These are phyloP conservation scores for Columba livia DNA, from an alignment of 2,113 vertebrate species.

Conservation along the genomic window DNA sequence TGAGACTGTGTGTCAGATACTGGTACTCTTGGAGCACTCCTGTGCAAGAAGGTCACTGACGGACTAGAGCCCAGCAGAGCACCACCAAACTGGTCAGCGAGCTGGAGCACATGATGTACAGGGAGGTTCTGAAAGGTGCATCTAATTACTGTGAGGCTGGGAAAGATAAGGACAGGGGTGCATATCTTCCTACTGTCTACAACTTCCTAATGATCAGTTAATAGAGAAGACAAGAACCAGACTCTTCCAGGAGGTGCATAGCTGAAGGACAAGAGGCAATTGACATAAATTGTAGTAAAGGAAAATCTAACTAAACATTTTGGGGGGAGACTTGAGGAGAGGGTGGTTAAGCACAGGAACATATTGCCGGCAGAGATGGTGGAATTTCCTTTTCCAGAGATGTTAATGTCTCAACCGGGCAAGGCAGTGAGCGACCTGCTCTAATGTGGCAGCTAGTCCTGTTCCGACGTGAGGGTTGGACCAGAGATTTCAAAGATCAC, in stretches of 20 bases:
- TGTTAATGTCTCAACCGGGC: rapidly evolving
- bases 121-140: not conserved
- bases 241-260: not conserved
- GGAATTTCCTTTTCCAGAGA: not conserved
- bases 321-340: rapidly evolving
- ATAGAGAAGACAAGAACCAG: not conserved
- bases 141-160: not conserved
- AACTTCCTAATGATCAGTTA: not conserved
- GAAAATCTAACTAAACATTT: not conserved
- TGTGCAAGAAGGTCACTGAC: not conserved
- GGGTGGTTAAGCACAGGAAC: not conserved
- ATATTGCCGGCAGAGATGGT: rapidly evolving
- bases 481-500: not conserved
- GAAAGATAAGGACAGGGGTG: rapidly evolving
- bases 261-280: not conserved
- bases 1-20: not conserved
- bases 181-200: not conserved
- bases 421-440: not conserved
- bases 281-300: not conserved
- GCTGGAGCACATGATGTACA: not conserved
- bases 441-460: not conserved
- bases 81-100: not conserved
- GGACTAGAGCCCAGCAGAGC: not conserved
- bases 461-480: not conserved
- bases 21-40: not conserved